Evolutionary conservation across 2,797 vertebrate species (phyloP), one percentile per base, ranked within the genome.

Genomic region (Taeniopygia guttata): DNA sequence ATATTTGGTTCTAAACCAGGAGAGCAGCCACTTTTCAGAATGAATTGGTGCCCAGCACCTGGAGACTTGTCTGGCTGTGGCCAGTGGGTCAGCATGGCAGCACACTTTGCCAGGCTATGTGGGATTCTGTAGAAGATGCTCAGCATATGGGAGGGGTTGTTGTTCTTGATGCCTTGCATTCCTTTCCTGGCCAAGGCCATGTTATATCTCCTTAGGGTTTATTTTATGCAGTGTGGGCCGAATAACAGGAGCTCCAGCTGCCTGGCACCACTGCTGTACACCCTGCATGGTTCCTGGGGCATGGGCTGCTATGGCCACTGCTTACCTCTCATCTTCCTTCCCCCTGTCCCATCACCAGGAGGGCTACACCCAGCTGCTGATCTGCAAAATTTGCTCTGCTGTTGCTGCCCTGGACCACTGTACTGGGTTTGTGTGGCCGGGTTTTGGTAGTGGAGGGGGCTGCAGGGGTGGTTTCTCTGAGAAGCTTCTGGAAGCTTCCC

Each of bases 1-100:
- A 34, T 64, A 64, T 55, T 40, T 89, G 68, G 30, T 87, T n/a
- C 54, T 62, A 70, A 93, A 83, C 30, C 42, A 87, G 68, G n/a
- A 85, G n/a, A 85, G 30, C 56, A 76, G 55, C 13, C 56, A 21
- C 38, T 86, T 91, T 66, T 55, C 83, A 73, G 58, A 82, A 68
- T 10, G 30, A 68, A 58, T 1, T 40, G 14, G 40, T 73, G 49
- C 59, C 55, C 59, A 73, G 63, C 0, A 3, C 45, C 55, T 58
- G 46, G 46, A 89, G 67, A 56, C 70, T 38, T 54, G 32, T 42
- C 69, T 90, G 66, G 22, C 51, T 85, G 40, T 59, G 22, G 45
- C 49, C 43, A 38, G 42, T 8, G 49, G 51, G 45, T 80, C 87
- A 85, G 43, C 48, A 14, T 76, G 64, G 55, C 29, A 73, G 16